Conservation (phyloP, 2,113 vertebrate species). For the Eubucco bourcierii region DNA sequence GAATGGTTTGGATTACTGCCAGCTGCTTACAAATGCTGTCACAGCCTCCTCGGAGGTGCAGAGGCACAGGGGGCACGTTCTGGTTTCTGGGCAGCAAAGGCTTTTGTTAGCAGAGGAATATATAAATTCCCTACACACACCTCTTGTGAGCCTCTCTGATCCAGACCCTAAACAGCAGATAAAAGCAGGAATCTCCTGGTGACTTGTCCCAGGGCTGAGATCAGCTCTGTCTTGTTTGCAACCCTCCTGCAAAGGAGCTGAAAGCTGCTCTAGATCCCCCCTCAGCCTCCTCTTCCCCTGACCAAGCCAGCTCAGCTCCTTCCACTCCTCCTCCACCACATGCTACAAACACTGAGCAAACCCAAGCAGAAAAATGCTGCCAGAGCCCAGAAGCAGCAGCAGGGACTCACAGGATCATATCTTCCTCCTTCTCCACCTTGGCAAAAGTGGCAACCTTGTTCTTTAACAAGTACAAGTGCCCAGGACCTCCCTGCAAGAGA, state of each 20-base stretch:
- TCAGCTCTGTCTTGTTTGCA: not conserved
- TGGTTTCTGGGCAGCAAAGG: not conserved
- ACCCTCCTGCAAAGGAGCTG: not conserved
- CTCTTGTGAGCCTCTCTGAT: not conserved
- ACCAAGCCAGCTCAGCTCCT: not conserved
- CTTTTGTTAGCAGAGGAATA: not conserved
- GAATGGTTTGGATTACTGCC: not conserved
- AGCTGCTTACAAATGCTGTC: not conserved
- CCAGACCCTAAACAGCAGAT: not conserved
- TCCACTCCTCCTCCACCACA: not conserved
- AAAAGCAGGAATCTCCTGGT: not conserved
- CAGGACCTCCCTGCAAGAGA: conserved; percentile 87
- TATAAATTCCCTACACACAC: fast-evolving
- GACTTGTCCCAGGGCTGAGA: not conserved
- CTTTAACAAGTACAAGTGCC: conserved; percentile 94
- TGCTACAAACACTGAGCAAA: not conserved
- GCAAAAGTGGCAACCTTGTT: conserved; percentile 98
- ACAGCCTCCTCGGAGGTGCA: not conserved
- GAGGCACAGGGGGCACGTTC: fast-evolving
- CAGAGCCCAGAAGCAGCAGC: not conserved
- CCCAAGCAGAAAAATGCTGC: not conserved
- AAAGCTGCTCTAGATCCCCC: not conserved
- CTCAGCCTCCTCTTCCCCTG: not conserved
- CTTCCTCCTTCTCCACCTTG: conserved; percentile 98
- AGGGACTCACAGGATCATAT: conserved; percentile 92